Evolutionary conservation across 1,140 invertebrate genomes (phyloP).

Genomic region (Drosophila kepulauana): DNA sequence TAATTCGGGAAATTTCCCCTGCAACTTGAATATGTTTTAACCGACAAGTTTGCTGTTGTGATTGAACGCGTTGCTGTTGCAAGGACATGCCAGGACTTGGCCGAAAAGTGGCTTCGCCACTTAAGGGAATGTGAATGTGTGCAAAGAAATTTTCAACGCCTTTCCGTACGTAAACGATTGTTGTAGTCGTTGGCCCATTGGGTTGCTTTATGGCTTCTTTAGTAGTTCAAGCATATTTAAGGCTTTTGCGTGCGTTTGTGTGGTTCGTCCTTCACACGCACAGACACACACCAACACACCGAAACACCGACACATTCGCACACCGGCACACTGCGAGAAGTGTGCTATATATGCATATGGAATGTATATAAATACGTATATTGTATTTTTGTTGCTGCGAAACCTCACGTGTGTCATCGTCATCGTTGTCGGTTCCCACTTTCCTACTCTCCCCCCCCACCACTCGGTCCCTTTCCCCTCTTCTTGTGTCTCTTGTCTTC

Average conservation of each 20-base stretch:
- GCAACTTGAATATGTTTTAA: constrained; percentile 30
- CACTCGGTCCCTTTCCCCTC: not conserved
- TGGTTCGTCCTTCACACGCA: constrained; percentile 51
- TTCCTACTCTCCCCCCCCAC: not conserved
- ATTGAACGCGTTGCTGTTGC: not conserved
- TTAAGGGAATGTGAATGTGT: constrained; percentile 38
- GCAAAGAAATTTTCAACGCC: constrained; percentile 44
- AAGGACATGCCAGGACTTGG: constrained; percentile 19
- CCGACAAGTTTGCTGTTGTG: not conserved
- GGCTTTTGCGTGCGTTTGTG: constrained; percentile 64
- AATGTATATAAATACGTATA: constrained; percentile 41
- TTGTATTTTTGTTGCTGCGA: constrained; percentile 58
- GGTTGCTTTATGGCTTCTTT: constrained; percentile 75
- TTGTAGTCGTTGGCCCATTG: constrained; percentile 48
- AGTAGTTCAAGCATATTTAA: constrained; percentile 75
- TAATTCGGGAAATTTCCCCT: constrained; percentile 36
- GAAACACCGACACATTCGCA: constrained; percentile 19
- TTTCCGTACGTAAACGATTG: constrained; percentile 57
- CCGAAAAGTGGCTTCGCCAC: constrained; percentile 7
- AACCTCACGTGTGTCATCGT: constrained; percentile 63
- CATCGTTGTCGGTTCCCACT: constrained; percentile 18
- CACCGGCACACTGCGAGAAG: not conserved
- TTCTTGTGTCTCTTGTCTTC: not conserved
- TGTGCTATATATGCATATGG: constrained; percentile 34
- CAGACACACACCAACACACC: not conserved